Base-by-base conservation (phyloP, 2,797 vertebrate genomes). In the Carcharodon carcharias region DNA sequence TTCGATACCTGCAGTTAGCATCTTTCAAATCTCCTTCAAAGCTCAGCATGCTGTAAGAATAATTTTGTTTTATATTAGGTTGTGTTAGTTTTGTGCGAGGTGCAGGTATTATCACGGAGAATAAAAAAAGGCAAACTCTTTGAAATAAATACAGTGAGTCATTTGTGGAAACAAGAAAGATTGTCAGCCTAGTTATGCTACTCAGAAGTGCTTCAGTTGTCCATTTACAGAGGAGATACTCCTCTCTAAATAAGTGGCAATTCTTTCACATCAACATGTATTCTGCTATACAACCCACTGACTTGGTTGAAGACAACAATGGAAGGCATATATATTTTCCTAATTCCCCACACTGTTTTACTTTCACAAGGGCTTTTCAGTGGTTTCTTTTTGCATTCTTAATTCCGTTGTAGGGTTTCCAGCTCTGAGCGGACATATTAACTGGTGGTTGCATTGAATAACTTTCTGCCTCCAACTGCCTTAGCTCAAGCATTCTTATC, bases 1-100 rank as follows among this genome's bases (percentile, higher is more conserved):
- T 18, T 67, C 63, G 63, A 93, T 93, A 93, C 91, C 91, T 93
- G 91, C 91, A 45, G 91, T 45, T 93, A 67, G 40, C 35, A 93
- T 67, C 63, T 67, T 93, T 93, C 63, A 93, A 45, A 67, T n/a
- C 61, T 93, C 91, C 61, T 93, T 93, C 91, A 93, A 65, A 93
- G 63, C 91, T 67, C 91, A 67, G 61, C 91, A 45, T 67, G 91
- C 21, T 65, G 63, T 35, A 93, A 67, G n/a, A 67, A 93, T 93
- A 67, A 93, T 93, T 93, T 93, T 93, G 91, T 67, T 65, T 93
- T 93, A 93, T 67, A 93, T 93, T 93, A 93, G 63, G 7, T n/a
- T 35, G n/a, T 40, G n/a, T 65, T 92, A 8, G 89, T 65, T 65
- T 63, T 65, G n/a, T 23, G 0, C n/a, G 4, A 65, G n/a, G 40